phyloP scores from a whole-genome alignment of 2,888 invertebrate genomes.

The Entomobrya proxima region DNA sequence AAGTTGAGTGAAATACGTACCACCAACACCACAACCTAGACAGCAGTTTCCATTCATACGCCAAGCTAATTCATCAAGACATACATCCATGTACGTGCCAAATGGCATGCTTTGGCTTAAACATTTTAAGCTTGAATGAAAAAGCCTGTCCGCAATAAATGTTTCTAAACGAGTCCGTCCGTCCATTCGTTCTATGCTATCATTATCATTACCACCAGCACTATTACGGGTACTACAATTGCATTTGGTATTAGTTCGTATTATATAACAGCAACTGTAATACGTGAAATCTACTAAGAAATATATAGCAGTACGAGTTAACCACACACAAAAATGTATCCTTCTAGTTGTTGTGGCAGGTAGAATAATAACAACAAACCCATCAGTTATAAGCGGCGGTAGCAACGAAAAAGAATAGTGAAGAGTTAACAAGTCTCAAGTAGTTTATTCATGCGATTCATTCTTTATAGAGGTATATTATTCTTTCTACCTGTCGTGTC shows the following conservation, averaged over 20 bases:
- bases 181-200: constrained; percentile 48
- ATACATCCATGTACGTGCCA: constrained; percentile 63
- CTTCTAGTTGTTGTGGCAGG: constrained; percentile 56
- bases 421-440: constrained; percentile 64
- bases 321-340: not conserved
- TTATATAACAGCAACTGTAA: constrained; percentile 11
- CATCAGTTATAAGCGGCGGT: constrained; percentile 1
- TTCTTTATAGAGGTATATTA: not conserved
- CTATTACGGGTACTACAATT: not conserved
- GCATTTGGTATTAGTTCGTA: not conserved
- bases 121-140: constrained; percentile 59
- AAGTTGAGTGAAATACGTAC: constrained; percentile 41
- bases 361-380: constrained; percentile 34
- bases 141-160: constrained; percentile 64
- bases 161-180: constrained; percentile 55
- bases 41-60: constrained; percentile 45
- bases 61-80: constrained; percentile 58
- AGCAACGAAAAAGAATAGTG: constrained; percentile 42
- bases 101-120: constrained; percentile 63
- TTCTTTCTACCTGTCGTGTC: constrained; percentile 27
- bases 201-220: constrained; percentile 23
- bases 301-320: not conserved
- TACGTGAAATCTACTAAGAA: not conserved
- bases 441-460: constrained; percentile 59
- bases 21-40: not conserved